Base-by-base conservation (phyloP, 1,140 invertebrate species). In the Saxidomus purpurata region DNA sequence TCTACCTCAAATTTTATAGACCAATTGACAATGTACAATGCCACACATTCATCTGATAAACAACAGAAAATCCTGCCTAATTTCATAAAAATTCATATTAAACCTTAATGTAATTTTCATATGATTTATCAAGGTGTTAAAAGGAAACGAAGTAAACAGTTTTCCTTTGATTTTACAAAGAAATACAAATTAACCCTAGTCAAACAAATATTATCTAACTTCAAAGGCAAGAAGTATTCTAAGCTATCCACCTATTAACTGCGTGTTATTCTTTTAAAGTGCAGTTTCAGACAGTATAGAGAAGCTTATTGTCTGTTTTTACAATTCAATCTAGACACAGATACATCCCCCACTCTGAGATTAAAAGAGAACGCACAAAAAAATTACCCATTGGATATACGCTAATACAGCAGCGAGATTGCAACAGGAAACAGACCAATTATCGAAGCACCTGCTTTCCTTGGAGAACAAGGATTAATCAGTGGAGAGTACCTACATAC, bases 371-470 rank as follows among this genome's bases (percentile, higher is more conserved):
- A 22, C 52, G 52, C 59, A 63, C 25, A 28, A 63, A 63, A 63
- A 63, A 63, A 63, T 11, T n/a, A n/a, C n/a, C 22, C n/a, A 11
- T 63, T 63, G 59, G 59, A 9, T 19, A 63, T 63, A n/a, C 25
- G 8, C 6, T 71, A 71, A 38, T 71, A 40, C 28, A 71, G 25
- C 67, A 71, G 15, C 34, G 19, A 38, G 67, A 71, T 15, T 71
- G 67, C 67, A 71, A 9, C 1, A 8, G 25, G 38, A 67, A 71
- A 77, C 40, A 77, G 47, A 47, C 40, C 74, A 77, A 77, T 77
- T 77, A 77, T 19, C 25, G 25, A 43, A 77, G 74, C 74, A 77
- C 74, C 74, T 77, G 74, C n/a, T 77, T 49, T 31, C 34, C 34
- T 38, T 11, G 0, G 36, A 38, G 34, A 71, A 77, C 74, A 36